Base-by-base conservation (phyloP, 2,113 vertebrate genomes). In the Bufo gargarizans region DNA sequence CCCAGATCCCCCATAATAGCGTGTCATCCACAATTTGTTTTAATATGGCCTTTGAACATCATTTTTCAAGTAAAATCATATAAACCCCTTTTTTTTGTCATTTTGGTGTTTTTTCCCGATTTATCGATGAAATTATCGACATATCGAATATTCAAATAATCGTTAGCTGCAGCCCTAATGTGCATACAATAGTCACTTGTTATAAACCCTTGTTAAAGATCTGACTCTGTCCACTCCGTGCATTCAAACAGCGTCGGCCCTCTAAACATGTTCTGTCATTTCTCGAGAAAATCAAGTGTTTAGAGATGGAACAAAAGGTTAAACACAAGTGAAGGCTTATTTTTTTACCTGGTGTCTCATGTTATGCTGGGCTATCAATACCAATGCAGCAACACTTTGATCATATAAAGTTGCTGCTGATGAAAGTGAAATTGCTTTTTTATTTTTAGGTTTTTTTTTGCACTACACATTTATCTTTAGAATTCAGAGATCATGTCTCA, bases 351-450 rank as follows among this genome's bases (percentile, higher is more conserved):
- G 53, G 61, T 22, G 11, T 89, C 58, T 89, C 69, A 69, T 84
- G 58, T 89, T 84, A 55, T 89, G n/a, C 81, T 58, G 10, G 58
- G 6, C 81, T 69, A 83, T 88, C 86, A 88, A 63, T 83, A 82
- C 55, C 14, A 84, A 65, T 84, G 74, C 33, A 74, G 33, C 47
- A 78, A 59, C 47, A 71, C 87, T 89, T 89, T 84, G 87, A 89
- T 89, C 87, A 89, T 84, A 58, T 53, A 84, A 84, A 84, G 82
- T 84, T 53, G 58, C 74, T 4, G 50, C 72, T 84, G 87, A 89
- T 89, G 87, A 89, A 89, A 89, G 87, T 84, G 69, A 84, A 89
- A 89, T 84, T 89, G 87, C 87, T 84, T 89, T 89, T 84, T 84
- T 61, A 61, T 61, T 81, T 61, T 80, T 59, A 2, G 6, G 6